Percentiles rank a stretch among this genome's conserved stretches.
phyloP scores from a whole-genome alignment of 2,797 vertebrate species.

The Hybognathus amarus region DNA sequence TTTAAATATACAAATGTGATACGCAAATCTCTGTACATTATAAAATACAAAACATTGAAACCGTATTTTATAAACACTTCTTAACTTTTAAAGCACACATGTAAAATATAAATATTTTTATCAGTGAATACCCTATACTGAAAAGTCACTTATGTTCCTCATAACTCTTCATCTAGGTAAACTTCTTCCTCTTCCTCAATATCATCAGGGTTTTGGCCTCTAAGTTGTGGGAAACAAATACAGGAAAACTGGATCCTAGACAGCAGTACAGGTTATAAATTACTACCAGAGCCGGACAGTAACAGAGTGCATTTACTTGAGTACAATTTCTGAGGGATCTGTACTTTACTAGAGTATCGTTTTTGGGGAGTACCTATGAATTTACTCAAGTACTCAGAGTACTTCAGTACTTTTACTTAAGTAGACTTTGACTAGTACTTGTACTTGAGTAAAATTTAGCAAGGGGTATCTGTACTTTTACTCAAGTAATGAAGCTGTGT shows the following conservation, averaged over 20 bases:
- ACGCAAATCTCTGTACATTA: neutral
- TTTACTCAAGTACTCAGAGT: no score
- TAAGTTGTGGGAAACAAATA: slow-evolving; percentile 87
- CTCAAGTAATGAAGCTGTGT: no score
- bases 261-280: slow-evolving; percentile 82
- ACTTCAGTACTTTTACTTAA: no score
- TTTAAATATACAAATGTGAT: no score
- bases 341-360: no score
- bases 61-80: neutral
- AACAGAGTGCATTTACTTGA: no score
- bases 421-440: no score
- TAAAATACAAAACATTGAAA: neutral
- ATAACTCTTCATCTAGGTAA: slow-evolving; percentile 71
- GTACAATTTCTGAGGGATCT: no score
- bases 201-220: slow-evolving; percentile 85
- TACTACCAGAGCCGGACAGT: no score
- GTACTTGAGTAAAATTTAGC: no score
- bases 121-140: neutral
- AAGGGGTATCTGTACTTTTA: no score
- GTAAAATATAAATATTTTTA: neutral
- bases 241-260: slow-evolving; percentile 82
- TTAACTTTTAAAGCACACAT: neutral
- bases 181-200: slow-evolving; percentile 86
- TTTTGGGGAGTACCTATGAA: no score
- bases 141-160: slow-evolving; percentile 8